Base-by-base conservation (phyloP, 2,113 vertebrate species). In the Megaceryle torquata region DNA sequence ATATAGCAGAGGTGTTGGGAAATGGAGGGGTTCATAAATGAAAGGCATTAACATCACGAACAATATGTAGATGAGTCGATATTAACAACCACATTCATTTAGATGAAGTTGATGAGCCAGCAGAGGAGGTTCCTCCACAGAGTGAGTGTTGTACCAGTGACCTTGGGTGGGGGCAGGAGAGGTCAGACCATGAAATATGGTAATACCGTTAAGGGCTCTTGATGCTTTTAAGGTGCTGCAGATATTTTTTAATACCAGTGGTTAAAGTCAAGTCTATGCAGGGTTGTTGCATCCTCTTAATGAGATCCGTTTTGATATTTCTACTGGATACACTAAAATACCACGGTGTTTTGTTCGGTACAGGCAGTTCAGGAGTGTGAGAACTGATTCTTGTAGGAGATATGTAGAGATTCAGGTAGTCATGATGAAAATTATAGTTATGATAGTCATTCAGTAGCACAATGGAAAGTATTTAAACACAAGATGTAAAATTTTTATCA, bases 21-120 rank as follows among this genome's bases (percentile, higher is more conserved):
- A 22, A 10, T 1, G 0, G 10, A 4, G 64, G 35, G 13, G 56
- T 4, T 86, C 4, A 1, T 17, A 15, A 86, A 31, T 26, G 46
- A 26, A 19, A 71, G 86, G 80, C 88, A 75, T 71, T 82, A 64
- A 35, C 80, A 54, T 14, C 56, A 28, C 0, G 7, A 94, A 13
- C 56, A 53, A 9, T 70, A 82, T 86, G 80, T 9, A 96, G 88
- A 90, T 95, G 3, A 91, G 90, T 83, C 24, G 5, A 15, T 64
- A 79, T 95, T 75, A 95, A 68, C 92, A 95, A 3, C 72, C 69
- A 56, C 53, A 3, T 26, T 86, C 44, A 84, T 91, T 88, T 28
- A 50, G 82, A 6, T 16, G 88, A 51, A 82, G 85, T 2, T 91
- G 90, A 92, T 96, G 95, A 96, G 74, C 57, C 91, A 91, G 87